A percentile compares a stretch with the other conserved stretches of the same genome.
These are phyloP conservation scores for Ruditapes philippinarum DNA, from an alignment of 1,140 invertebrate species.

Conservation along the genomic window DNA sequence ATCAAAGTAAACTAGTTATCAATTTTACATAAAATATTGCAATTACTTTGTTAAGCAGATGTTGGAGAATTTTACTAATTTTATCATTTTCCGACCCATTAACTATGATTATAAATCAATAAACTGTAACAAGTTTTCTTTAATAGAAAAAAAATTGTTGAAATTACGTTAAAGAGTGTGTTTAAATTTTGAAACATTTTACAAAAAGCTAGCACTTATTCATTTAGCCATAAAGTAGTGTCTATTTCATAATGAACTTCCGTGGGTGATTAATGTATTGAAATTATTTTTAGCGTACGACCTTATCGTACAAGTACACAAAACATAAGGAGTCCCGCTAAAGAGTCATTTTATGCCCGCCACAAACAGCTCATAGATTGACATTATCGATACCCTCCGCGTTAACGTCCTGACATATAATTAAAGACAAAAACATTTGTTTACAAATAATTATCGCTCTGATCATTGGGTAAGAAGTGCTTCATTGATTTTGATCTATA, in stretches of 20 bases:
- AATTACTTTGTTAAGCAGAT: not conserved
- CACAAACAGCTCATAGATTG: slow-evolving; percentile 40
- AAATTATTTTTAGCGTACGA: not conserved
- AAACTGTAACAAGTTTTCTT: slow-evolving; percentile 15
- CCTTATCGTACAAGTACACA: not conserved
- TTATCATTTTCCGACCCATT: slow-evolving; percentile 20
- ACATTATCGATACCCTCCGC: slow-evolving; percentile 36
- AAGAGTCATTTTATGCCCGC: not conserved
- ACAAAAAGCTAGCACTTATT: not conserved
- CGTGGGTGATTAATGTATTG: not conserved
- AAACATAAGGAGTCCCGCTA: not conserved
- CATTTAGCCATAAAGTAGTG: slow-evolving; percentile 6
- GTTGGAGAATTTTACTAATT: not conserved
- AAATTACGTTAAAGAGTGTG: not conserved
- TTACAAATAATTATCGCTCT: slow-evolving; percentile 63
- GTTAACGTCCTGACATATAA: slow-evolving; percentile 55
- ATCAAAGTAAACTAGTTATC: not conserved
- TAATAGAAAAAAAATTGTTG: not conserved
- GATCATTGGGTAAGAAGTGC: slow-evolving; percentile 46
- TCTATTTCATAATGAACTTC: slow-evolving; percentile 1
- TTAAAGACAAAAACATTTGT: slow-evolving; percentile 66
- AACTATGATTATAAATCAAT: slow-evolving; percentile 21
- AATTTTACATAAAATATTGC: not conserved
- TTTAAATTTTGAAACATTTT: slow-evolving; percentile 53
- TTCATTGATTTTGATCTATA: slow-evolving; percentile 60